Percentiles rank a stretch among this genome's conserved stretches.
Evolutionary conservation across 2,797 vertebrate species (phyloP).

Genomic region (Melanotaenia trifasciata): DNA sequence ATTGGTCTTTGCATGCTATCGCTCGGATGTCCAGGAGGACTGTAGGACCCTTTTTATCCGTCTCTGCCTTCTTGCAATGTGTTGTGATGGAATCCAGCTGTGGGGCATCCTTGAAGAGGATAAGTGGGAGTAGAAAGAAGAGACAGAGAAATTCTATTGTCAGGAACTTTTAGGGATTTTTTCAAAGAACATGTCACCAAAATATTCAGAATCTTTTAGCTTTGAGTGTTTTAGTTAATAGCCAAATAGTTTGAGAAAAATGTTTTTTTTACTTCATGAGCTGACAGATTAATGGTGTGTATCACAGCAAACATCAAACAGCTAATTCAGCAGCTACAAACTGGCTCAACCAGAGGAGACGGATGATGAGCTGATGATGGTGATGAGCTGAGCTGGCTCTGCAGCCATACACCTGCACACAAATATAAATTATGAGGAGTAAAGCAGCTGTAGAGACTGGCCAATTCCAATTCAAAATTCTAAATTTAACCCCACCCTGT

Average conservation of each 20-base stretch:
- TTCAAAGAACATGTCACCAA: background rate
- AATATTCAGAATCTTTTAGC: background rate
- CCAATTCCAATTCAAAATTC: too few relatives aligned
- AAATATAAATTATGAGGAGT: too few relatives aligned
- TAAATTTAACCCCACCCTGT: too few relatives aligned
- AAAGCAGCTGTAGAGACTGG: too few relatives aligned
- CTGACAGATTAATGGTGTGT: background rate
- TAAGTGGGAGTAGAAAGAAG: slow-evolving; percentile 11
- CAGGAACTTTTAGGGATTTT: slow-evolving; percentile 7
- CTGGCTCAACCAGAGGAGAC: too few relatives aligned
- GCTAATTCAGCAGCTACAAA: too few relatives aligned
- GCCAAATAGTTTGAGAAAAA: background rate
- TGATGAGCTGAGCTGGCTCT: too few relatives aligned
- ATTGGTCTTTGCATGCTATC: background rate
- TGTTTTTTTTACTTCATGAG: background rate
- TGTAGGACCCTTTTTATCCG: background rate
- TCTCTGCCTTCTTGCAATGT: background rate
- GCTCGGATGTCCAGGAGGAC: background rate
- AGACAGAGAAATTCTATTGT: slow-evolving; percentile 4
- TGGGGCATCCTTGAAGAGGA: background rate
- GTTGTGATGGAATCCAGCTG: slow-evolving; percentile 28
- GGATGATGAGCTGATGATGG: too few relatives aligned
- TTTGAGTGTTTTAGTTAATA: background rate
- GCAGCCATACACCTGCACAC: too few relatives aligned
- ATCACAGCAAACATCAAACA: background rate